Evolutionary conservation across 2,888 invertebrate species (phyloP), one percentile per base, ranked within the genome.

Genomic region (Dichetophora obliterata): DNA sequence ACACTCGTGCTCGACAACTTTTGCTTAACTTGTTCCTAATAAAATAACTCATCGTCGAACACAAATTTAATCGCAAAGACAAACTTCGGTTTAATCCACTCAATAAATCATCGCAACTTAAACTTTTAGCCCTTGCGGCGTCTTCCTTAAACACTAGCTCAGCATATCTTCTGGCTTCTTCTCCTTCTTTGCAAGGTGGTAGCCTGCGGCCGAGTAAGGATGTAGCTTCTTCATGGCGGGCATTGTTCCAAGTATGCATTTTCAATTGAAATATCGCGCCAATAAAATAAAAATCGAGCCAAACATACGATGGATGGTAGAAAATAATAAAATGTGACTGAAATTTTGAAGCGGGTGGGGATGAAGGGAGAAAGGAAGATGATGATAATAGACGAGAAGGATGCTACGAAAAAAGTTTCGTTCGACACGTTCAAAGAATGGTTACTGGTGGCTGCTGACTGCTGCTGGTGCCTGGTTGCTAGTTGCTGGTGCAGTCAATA

Each of bases 251-350:
- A 74, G 77, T 74, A 65, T 77, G 77, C 73, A 69, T 74, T 73
- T 77, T 69, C 77, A 69, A 77, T 77, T 77, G 77, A 77, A 77
- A 77, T 77, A 68, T 74, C 74, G 68, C 50, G 73, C 77, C 68
- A 73, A 74, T 69, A 77, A 77, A 77, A 77, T 73, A 69, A 74
- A 74, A 74, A 22, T 34, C 43, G 27, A 59, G 50, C 68, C 52
- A 61, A 59, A 77, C 52, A 48, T 37, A 66, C 77, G 59, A 69
- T 73, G 50, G 59, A 73, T 74, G 69, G 34, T 61, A 52, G 68
- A 68, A 73, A 73, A 74, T 74, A 74, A 77, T 61, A 69, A 59
- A 74, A 54, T 61, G 54, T 48, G 52, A 59, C 22, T 66, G 14
- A 27, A 61, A 75, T 27, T 54, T 31, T n/a, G 34, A 19, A 16